These are phyloP conservation scores for Cyanistes caeruleus DNA, from an alignment of 2,113 vertebrate species.

Conservation along the genomic window DNA sequence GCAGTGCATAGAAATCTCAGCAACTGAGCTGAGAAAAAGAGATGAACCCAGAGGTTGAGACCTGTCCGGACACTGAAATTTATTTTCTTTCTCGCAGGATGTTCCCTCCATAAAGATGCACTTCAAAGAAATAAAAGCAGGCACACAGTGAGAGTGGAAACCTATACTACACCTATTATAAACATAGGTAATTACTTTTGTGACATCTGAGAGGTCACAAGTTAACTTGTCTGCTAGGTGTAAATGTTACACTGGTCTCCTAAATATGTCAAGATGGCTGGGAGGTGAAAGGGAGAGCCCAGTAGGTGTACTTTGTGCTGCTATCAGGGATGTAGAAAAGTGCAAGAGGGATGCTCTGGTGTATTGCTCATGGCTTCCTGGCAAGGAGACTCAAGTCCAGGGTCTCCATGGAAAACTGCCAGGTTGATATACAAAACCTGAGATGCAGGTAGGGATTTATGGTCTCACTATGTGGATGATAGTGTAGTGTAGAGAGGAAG, in stretches of 20 bases:
- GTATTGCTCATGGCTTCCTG: background rate
- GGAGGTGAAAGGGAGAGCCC: background rate
- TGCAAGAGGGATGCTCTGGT: background rate
- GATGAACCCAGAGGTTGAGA: background rate
- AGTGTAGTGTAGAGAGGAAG: background rate
- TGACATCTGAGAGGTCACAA: background rate
- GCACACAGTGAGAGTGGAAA: background rate
- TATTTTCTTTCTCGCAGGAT: background rate
- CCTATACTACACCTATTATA: background rate
- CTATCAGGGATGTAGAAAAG: background rate
- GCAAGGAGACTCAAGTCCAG: background rate
- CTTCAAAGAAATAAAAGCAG: background rate
- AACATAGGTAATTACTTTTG: background rate
- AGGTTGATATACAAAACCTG: background rate
- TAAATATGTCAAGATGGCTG: background rate
- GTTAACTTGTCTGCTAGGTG: background rate
- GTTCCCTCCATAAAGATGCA: background rate
- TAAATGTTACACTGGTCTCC: background rate
- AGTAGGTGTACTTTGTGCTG: accelerated
- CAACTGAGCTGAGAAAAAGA: background rate
- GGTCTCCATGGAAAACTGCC: background rate
- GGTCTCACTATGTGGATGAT: background rate
- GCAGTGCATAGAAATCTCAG: background rate
- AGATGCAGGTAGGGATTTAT: background rate
- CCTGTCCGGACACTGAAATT: background rate